A percentile compares a stretch with the other conserved stretches of the same genome.
Conservation (phyloP, 1,140 invertebrate genomes). For the Ostrea denselamellosa region DNA sequence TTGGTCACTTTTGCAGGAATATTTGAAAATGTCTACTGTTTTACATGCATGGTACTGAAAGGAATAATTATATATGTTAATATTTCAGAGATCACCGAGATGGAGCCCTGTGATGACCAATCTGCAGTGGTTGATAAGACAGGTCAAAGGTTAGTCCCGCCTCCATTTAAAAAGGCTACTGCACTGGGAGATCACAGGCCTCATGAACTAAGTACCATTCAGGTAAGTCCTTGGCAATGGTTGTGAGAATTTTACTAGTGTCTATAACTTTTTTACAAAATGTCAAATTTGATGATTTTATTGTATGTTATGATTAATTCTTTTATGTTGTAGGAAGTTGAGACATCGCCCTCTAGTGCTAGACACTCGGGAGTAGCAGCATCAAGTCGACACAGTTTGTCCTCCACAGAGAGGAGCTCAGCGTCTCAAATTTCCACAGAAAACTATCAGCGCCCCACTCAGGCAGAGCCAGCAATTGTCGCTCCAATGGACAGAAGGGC, state of each 20-base stretch:
- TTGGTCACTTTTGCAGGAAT: background rate
- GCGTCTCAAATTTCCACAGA: constrained; percentile 46
- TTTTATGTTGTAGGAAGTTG: constrained; percentile 47
- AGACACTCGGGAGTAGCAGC: background rate
- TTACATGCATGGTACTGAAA: background rate
- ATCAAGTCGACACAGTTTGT: constrained; percentile 50
- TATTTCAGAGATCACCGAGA: constrained; percentile 6
- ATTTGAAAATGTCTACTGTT: background rate
- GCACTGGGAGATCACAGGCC: constrained; percentile 47
- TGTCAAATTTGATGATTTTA: background rate
- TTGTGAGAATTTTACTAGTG: background rate
- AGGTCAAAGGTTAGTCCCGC: constrained; percentile 12
- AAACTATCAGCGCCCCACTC: constrained; percentile 9
- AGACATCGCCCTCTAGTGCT: constrained; percentile 46
- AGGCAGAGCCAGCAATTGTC: background rate
- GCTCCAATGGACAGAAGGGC: constrained; percentile 20
- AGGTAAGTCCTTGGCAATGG: constrained; percentile 38
- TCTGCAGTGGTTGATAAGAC: background rate
- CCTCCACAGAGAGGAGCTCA: constrained; percentile 51
- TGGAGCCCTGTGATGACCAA: constrained; percentile 3
- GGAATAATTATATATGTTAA: background rate
- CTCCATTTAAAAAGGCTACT: constrained; percentile 27
- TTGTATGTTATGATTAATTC: background rate
- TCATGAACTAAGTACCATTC: constrained; percentile 57
- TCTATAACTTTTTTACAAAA: background rate